These are phyloP conservation scores for Amphipyra berbera DNA, from an alignment of 2,888 invertebrate genomes.

Conservation along the genomic window DNA sequence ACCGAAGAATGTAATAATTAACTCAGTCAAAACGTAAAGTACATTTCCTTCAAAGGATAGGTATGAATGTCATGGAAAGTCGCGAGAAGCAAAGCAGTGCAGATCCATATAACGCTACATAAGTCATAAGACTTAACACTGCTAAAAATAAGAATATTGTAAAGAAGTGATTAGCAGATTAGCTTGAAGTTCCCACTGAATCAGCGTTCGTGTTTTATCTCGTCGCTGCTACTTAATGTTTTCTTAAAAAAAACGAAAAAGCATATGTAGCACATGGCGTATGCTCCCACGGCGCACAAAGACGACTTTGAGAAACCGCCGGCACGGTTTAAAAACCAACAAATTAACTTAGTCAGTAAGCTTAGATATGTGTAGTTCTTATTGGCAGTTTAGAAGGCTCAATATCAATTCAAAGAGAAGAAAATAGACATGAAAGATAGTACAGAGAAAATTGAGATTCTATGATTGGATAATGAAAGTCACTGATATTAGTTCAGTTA, in stretches of 20 bases:
- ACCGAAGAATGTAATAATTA: too few relatives aligned
- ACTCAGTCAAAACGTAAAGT: too few relatives aligned
- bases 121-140: background rate
- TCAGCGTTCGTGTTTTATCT: slow-evolving; percentile 47
- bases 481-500: background rate
- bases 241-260: slow-evolving; percentile 41
- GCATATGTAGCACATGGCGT: slow-evolving; percentile 55
- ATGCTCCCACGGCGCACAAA: slow-evolving; percentile 66
- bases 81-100: background rate
- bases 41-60: too few relatives aligned
- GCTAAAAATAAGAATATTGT: slow-evolving; percentile 1
- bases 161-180: slow-evolving; percentile 28
- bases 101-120: too few relatives aligned
- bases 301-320: slow-evolving; percentile 59
- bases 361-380: slow-evolving; percentile 4
- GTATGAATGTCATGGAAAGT: too few relatives aligned
- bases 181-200: slow-evolving; percentile 27
- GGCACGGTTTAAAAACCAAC: slow-evolving; percentile 52
- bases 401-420: background rate
- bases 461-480: background rate
- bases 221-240: slow-evolving; percentile 25
- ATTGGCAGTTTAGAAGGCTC: background rate
- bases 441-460: background rate
- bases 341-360: slow-evolving; percentile 41
- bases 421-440: background rate